Percentiles rank a stretch among this genome's conserved stretches.
Conservation (phyloP, 2,113 vertebrate genomes). For the Platichthys flesus region DNA sequence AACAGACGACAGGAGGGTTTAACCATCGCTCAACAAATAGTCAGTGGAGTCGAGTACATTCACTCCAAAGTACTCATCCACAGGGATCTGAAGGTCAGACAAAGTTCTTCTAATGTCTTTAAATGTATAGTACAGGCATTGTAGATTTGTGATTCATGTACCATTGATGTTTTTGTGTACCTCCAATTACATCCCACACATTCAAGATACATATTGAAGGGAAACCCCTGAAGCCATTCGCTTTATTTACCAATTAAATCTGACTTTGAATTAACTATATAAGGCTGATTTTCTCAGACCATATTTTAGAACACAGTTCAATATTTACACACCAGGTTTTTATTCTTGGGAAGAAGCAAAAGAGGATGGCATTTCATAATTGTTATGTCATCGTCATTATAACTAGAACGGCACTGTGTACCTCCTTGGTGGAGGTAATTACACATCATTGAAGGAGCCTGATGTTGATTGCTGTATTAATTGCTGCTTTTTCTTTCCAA, state of each 20-base stretch:
- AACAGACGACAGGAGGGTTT: slow-evolving; percentile 61
- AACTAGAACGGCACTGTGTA: no score
- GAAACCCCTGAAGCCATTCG: no score
- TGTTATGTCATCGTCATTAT: no score
- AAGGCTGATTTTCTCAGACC: no score
- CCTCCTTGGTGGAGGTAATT: neutral
- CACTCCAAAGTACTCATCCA: slow-evolving; percentile 75
- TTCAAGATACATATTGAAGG: no score
- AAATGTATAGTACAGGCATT: neutral
- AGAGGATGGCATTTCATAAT: no score
- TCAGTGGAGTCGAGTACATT: slow-evolving; percentile 76
- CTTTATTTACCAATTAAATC: no score
- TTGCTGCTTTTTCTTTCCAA: slow-evolving; percentile 51
- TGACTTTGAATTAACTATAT: no score
- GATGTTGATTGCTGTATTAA: neutral
- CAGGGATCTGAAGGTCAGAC: slow-evolving; percentile 81
- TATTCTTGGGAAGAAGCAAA: no score
- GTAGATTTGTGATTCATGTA: neutral
- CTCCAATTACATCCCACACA: neutral
- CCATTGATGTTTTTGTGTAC: neutral
- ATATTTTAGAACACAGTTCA: no score
- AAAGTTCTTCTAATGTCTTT: neutral
- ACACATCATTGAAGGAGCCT: neutral
- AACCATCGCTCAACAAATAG: slow-evolving; percentile 61
- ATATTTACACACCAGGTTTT: no score